phyloP scores from a whole-genome alignment of 64 coral and sea anemone species.

The Montipora foliosa region DNA sequence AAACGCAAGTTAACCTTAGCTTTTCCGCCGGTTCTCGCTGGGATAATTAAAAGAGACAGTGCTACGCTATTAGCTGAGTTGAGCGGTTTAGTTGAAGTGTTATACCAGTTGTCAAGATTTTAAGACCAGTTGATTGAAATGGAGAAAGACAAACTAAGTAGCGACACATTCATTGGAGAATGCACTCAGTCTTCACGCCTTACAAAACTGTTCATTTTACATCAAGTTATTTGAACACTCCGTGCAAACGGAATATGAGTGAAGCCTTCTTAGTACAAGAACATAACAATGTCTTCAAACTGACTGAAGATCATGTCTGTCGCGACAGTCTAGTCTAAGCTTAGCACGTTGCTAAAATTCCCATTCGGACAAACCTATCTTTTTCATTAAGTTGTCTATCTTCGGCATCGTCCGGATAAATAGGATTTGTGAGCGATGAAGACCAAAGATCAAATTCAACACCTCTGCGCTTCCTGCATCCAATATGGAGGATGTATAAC shows the following conservation, averaged over 20 bases:
- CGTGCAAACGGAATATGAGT: background rate
- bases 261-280: background rate
- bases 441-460: slow-evolving; percentile 16
- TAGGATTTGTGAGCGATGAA: slow-evolving; percentile 25
- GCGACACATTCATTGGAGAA: background rate
- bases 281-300: background rate
- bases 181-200: background rate
- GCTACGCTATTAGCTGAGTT: slow-evolving; percentile 7
- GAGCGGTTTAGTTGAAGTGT: slow-evolving; percentile 10
- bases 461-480: background rate
- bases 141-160: background rate
- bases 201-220: background rate
- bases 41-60: slow-evolving; percentile 51
- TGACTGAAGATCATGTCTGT: background rate
- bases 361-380: background rate
- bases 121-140: slow-evolving; percentile 49
- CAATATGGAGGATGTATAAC: slow-evolving; percentile 46
- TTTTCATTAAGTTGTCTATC: background rate
- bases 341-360: background rate
- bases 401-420: background rate
- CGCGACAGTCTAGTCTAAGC: background rate
- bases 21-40: slow-evolving; percentile 43
- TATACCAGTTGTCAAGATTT: slow-evolving; percentile 29
- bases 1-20: slow-evolving; percentile 46
- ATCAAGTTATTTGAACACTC: slow-evolving; percentile 9